Evolutionary conservation across 53 echinoderm and acorn worm genomes (phyloP), one percentile per base, ranked within the genome.

Genomic region (Paelopatides confundens): DNA sequence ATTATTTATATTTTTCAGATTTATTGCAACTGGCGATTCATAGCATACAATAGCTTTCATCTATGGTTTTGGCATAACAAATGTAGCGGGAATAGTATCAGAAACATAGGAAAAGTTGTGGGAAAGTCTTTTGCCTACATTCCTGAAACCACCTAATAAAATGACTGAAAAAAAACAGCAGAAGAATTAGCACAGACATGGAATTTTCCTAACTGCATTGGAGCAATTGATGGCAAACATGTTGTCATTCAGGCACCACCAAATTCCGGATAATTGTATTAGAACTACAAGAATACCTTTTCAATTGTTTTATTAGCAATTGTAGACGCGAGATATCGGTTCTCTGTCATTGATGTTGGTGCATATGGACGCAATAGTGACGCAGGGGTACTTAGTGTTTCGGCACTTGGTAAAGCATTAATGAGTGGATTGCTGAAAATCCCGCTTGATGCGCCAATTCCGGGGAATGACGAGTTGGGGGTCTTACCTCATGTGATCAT

Each of bases 121-220:
- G 65, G 15, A 64, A 9, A 26, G 6, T 5, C 30, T 64, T 4
- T 26, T 7, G 5, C 6, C 5, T 17, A 17, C 7, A 17, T 64
- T 64, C 66, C 63, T 65, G 85, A 40, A 39, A 36, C 3, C 9
- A 12, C 85, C 85, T 23, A 5, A 63, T 33, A n/a, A 64, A 63
- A 38, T 39, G 14, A 47, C 29, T 86, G 86, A 82, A 54, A 29
- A 28, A 23, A 49, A 24, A 71, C 86, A 23, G 89, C 93, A 28
- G 35, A 78, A 3, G 89, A 65, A 43, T 85, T 85, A n/a, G 3
- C 34, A 8, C 7, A n/a, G 18, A 54, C 82, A 31, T 91, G 91
- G 89, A 85, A 92, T 52, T 92, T 92, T 66, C 89, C 92, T 2
- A 89, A 92, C 65, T 89, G 89, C 52, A 67, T 89, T 43, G 92